Conservation (phyloP, 2,888 invertebrate genomes). For the Xestia c-nigrum region DNA sequence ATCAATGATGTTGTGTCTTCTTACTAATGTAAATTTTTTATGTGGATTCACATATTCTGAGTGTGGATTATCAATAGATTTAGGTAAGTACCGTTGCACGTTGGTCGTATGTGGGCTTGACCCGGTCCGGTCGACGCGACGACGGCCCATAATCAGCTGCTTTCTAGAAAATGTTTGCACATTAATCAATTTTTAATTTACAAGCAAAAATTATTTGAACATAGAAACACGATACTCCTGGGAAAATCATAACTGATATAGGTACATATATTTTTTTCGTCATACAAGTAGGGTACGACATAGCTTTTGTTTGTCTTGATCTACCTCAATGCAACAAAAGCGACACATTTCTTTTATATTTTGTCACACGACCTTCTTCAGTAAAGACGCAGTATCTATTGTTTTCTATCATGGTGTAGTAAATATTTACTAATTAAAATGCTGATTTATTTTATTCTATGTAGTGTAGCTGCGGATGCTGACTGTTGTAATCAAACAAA, state of each 20-base stretch:
- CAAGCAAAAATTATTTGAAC: not conserved
- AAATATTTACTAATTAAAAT: conserved; percentile 47
- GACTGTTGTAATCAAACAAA: conserved; percentile 65
- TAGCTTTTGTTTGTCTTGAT: conserved; percentile 29
- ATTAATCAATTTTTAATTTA: conserved; percentile 3
- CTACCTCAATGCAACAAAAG: conserved; percentile 30
- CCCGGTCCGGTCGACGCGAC: not conserved
- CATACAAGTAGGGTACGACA: not conserved
- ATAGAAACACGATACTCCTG: not conserved
- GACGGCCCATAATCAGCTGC: not conserved
- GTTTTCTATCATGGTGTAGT: conserved; percentile 23
- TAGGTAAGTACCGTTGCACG: not conserved
- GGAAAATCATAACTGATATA: not conserved
- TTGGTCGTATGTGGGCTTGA: conserved; percentile 18
- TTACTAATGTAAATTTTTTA: not conserved
- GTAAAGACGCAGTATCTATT: conserved; percentile 36
- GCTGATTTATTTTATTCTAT: conserved; percentile 34
- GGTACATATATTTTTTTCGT: not conserved
- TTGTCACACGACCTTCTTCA: conserved; percentile 44
- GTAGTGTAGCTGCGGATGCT: conserved; percentile 45
- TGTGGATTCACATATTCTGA: no score
- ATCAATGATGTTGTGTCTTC: not conserved
- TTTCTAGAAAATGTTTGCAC: conserved; percentile 12
- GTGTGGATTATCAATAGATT: no score
- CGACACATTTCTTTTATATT: conserved; percentile 18